Base-by-base conservation (phyloP, 1,140 invertebrate species). In the Drosophila pectinifera region DNA sequence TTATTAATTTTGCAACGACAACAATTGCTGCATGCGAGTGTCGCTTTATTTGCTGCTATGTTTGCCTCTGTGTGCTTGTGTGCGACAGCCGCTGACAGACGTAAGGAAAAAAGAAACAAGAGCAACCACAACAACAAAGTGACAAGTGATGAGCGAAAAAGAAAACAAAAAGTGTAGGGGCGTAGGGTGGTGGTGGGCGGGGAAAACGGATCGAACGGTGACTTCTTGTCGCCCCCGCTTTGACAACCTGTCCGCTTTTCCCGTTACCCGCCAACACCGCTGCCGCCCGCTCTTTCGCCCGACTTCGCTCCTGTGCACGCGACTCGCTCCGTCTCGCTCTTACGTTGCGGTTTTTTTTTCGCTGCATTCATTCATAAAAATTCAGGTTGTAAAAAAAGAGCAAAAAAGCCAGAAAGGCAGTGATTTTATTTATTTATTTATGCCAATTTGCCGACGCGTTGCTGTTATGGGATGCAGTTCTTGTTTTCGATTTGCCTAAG, bases 1-100 rank as follows among this genome's bases (percentile, higher is more conserved):
- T 91, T 91, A 91, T 91, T 91, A 91, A 91, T 91, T 90, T 83
- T 80, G 82, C 86, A 90, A 82, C 86, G 78, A 73, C 76, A 78
- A 69, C 84, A 88, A 88, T 89, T 84, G 80, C 56, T 57, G 63
- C 70, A 39, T 59, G 59, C 55, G 59, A 28, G 28, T 51, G 39
- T 46, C 48, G 22, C 34, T 48, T 67, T 46, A 42, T 36, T 28
- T 13, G 31, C 22, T 31, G 24, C 24, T 36, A 24, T 28, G 31
- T 31, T 20, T 20, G 18, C 16, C 13, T 24, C 18, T 51, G 45
- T 49, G 45, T 42, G 54, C 10, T 28, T 16, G 34, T 38, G 38
- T 36, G 57, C 57, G 75, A 78, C 74, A 70, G 51, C 41, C 54
- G 61, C 45, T 65, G 73, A 75, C 72, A 75, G 67, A 62, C 67